Evolutionary conservation across 30 jellyfish, hydroid and myxozoan genomes (phyloP), one percentile per base, ranked within the genome.

Genomic region (Cassiopea xamachana): DNA sequence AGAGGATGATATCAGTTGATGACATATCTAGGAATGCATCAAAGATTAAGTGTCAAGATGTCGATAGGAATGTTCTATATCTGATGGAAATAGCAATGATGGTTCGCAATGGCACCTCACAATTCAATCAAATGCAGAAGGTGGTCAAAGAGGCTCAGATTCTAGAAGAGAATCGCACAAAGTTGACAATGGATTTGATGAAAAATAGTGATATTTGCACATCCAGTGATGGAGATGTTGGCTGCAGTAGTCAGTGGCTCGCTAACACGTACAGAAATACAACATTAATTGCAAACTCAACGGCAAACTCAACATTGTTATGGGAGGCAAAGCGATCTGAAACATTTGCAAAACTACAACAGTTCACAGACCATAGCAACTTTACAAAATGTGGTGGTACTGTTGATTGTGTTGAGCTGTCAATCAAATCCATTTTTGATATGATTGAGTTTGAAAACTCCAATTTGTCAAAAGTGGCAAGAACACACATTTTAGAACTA

Each of bases 281-380:
- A 48, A 78, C 87, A 16, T 9, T 13, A 48, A 49, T 75, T 2
- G 58, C 16, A 7, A 45, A 55, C 1, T 10, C 6, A 48, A 7
- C 43, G 16, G 50, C 46, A 27, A 69, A 76, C 59, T 27, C 46
- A 45, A 48, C 89, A 17, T 27, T 58, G 46, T 4, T 89, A 8
- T 91, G 97, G 97, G 72, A 62, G 4, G 13, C 64, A 12, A 51
- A 80, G 64, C 88, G 84, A 7, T 80, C 85, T 2, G 84, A 80
- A 7, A 82, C 79, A 2, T 58, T 69, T 45, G 39, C 94, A 60
- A 77, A 75, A 9, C 10, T 85, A 43, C 91, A 91, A 39, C 50
- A 61, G 14, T 82, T 69, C 71, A 83, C 93, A 7, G 49, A 69
- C 7, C 46, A 39, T n/a, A 87, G 79, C 39, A 87, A 85, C 46